Percentiles rank a stretch among this genome's conserved stretches.
Evolutionary conservation across 2,888 invertebrate genomes (phyloP).

Genomic region (Pediacus dermestoides): DNA sequence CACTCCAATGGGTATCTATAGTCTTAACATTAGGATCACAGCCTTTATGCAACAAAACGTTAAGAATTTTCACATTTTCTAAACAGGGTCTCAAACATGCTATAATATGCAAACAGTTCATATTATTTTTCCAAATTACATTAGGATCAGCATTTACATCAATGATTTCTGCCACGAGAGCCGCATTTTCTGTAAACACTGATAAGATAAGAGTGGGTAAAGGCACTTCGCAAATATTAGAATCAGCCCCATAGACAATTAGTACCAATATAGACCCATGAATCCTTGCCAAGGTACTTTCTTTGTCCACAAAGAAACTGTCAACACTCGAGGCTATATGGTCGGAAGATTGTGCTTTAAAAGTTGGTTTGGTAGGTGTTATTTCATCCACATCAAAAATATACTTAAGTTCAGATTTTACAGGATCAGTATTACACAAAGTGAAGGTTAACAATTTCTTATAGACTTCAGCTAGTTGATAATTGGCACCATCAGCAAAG

Average conservation of each 20-base stretch:
- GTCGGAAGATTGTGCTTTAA: too few relatives aligned
- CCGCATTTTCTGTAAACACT: conserved; percentile 37
- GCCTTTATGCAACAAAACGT: conserved; percentile 30
- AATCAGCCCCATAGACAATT: conserved; percentile 40
- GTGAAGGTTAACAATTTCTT: too few relatives aligned
- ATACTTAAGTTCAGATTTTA: too few relatives aligned
- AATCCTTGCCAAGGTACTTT: conserved; percentile 1
- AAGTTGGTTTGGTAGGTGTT: too few relatives aligned
- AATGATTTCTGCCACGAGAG: conserved; percentile 34
- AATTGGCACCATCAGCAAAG: too few relatives aligned
- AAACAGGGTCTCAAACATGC: conserved; percentile 30
- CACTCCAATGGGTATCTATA: conserved; percentile 35
- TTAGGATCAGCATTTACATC: conserved; percentile 35
- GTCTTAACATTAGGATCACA: conserved; percentile 40
- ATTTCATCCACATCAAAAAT: too few relatives aligned
- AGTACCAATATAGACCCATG: conserved; percentile 36
- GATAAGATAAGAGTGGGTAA: conserved; percentile 40
- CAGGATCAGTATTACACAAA: too few relatives aligned
- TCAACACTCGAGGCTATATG: too few relatives aligned
- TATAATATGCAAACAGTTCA: conserved; percentile 41
- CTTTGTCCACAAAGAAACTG: too few relatives aligned
- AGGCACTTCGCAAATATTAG: conserved; percentile 41
- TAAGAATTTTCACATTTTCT: conserved; percentile 31
- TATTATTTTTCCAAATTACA: conserved; percentile 30
- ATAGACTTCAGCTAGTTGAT: too few relatives aligned